Base-by-base conservation (phyloP, 2,113 vertebrate species). In the Alligator mississippiensis region DNA sequence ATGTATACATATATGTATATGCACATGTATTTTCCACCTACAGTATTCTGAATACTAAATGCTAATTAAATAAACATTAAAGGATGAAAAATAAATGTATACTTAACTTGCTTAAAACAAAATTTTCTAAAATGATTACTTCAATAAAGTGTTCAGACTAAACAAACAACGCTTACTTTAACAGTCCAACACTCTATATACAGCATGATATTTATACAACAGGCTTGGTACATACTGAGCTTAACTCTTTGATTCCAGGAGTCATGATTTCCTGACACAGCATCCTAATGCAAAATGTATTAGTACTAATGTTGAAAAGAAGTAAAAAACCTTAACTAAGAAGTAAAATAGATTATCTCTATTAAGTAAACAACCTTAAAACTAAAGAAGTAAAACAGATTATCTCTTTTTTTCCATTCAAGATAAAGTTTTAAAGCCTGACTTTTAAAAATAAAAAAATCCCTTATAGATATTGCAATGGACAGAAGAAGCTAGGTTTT, bases 181-280 rank as follows among this genome's bases (percentile, higher is more conserved):
- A 92, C 91, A 90, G 96, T 81, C 95, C 89, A 94, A 89, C 82
- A 92, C 91, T 72, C 90, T 93, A 90, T 47, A 47, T 77, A 78
- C 47, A 93, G 85, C 96, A 88, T 92, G 93, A 88, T 97, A 97
- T 95, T 97, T 97, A 84, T 93, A 92, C 74, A 93, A 96, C 93
- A 90, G 76, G 38, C 92, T 97, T 92, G 85, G 95, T 96, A 95
- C 60, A 94, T 90, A 96, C 7, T 64, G 55, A 84, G 95, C 83
- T 96, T 97, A 96, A 96, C 96, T 91, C 81, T 95, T 97, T 97
- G 84, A 95, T 95, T 97, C 79, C 88, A 95, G 90, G 89, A 90
- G 88, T 96, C 95, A 93, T 64, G 88, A 89, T 96, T 96, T 96
- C 86, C 93, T 97, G 95, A 87, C 82, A 84, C 15, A 13, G 77